Evolutionary conservation across 2,113 vertebrate species (phyloP), one percentile per base, ranked within the genome.

Genomic region (Chionis minor): DNA sequence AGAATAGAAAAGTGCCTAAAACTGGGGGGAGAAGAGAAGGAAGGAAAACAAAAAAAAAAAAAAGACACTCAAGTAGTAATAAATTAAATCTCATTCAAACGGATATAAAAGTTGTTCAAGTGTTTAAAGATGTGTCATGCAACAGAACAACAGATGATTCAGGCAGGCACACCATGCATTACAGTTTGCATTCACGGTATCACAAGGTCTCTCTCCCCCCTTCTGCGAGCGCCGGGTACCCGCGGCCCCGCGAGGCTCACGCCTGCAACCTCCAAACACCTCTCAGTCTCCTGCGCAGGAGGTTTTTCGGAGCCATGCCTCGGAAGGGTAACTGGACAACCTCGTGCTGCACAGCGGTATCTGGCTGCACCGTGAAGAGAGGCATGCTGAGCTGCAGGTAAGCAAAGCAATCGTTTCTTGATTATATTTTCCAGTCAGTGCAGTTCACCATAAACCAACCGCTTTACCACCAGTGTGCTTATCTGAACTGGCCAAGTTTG

Each of bases 101-200:
- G 75, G 35, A 98, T 98, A 98, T 96, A 98, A 99, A 99, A 99
- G 96, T 98, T 98, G 98, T 99, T 99, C 98, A 99, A 99, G 99
- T 98, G 98, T 98, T 98, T 98, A 94, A 96, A 97, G 97, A 98
- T 97, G 97, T 98, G 98, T 99, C 99, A 99, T 99, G 99, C 99
- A 99, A 97, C 98, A 97, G 98, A 98, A 97, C 98, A 93, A 97
- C 89, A 92, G 97, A 98, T 96, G 97, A 98, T 97, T 98, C 97
- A 97, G 98, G 98, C 98, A 98, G 98, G 96, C 97, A 98, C 91
- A 98, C 94, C 98, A 98, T 99, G 99, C 98, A 97, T 95, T 96
- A 96, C 66, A 95, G 91, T 97, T 91, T 97, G 96, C 97, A 97
- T 98, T 97, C 97, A 87, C 66, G 97, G 93, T 88, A 98, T 94